Conservation (phyloP, 2,113 vertebrate genomes). For the Notarius lentiginosus region DNA sequence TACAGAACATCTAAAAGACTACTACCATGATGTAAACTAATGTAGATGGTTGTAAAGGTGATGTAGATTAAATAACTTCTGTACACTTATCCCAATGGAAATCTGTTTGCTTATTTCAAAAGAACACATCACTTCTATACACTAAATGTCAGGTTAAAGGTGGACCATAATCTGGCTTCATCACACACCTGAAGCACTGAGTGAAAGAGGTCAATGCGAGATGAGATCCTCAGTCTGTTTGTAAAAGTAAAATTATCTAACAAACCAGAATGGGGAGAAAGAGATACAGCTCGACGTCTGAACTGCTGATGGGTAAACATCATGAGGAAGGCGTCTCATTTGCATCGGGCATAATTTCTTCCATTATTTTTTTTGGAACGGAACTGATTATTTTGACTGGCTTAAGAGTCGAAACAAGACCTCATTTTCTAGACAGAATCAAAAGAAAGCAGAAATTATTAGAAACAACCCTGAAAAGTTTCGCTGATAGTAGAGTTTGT, state of each 20-base stretch:
- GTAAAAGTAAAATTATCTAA: background rate
- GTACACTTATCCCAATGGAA: background rate
- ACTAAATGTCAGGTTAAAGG: background rate
- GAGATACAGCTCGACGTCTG: background rate
- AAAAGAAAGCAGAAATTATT: background rate
- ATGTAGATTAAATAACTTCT: background rate
- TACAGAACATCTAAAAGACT: background rate
- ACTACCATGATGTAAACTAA: background rate
- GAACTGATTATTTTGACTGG: background rate
- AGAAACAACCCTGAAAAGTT: too few species aligned
- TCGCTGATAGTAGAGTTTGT: background rate
- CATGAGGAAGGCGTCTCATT: background rate
- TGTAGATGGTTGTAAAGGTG: background rate
- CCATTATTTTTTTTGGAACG: background rate
- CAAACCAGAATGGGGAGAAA: conserved; percentile 7
- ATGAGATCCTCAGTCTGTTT: background rate
- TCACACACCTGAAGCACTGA: background rate
- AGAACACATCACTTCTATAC: too few species aligned
- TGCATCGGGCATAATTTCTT: too few species aligned
- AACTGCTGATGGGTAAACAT: background rate
- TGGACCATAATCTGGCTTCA: background rate
- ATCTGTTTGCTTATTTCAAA: background rate
- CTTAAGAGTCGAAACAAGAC: background rate
- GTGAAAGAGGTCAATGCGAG: background rate
- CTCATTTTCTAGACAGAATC: background rate